Evolutionary conservation across 2,888 invertebrate genomes (phyloP), one percentile per base, ranked within the genome.

Genomic region (Tetanocera ferruginea): DNA sequence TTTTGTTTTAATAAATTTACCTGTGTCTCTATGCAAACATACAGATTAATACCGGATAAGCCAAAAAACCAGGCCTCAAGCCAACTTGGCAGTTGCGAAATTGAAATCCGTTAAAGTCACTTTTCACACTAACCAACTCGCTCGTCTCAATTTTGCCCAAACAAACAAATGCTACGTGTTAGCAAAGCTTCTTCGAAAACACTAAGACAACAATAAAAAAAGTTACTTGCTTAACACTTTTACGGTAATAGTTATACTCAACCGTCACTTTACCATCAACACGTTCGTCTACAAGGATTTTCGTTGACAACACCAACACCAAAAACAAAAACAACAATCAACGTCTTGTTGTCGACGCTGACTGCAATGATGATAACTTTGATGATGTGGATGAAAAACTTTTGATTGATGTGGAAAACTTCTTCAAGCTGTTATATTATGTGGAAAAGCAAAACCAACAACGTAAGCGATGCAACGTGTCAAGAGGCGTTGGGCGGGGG

Each of bases 321-420:
- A 28, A 43, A 0, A n/a, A n/a, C n/a, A n/a, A n/a, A 37, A 37
- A 8, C 37, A 37, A 43, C 11, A 43, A 43, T 11, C 43, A 43
- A 11, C 14, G 43, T 14, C 14, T 60, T 14, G 17, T 64, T 34
- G 11, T 14, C 69, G 3, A 14, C 69, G 51, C 25, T 51, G 28
- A 25, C 69, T 51, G 69, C 25, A 25, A 51, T 51, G 69, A 51
- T 69, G 69, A 69, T 69, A 69, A 69, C 69, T 69, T 69, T 69
- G 69, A 69, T 69, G 69, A 69, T 51, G 69, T 51, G 49, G 51
- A 69, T 51, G 69, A 23, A 17, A 69, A 69, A 69, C 69, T 69
- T 69, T 69, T 69, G 69, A 69, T 69, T 69, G 69, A 69, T 69
- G 69, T 49, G 51, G 28, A 69, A 69, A 69, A 69, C 51, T 69